Conservation (phyloP, 2,888 invertebrate species). For the Hyles lineata region DNA sequence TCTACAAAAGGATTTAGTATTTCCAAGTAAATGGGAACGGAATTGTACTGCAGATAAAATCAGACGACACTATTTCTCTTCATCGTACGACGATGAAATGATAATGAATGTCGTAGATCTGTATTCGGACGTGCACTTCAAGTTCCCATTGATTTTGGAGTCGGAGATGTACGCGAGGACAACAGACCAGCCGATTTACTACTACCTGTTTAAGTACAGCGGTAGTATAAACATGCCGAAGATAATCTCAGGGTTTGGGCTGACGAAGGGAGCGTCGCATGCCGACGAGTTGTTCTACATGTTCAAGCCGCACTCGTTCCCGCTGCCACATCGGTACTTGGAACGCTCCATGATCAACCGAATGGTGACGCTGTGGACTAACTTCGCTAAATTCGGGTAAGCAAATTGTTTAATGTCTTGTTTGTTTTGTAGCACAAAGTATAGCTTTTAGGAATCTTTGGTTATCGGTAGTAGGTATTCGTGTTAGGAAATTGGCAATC, state of each 20-base stretch:
- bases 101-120: constrained; percentile 76
- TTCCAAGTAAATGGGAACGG: constrained; percentile 61
- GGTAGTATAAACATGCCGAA: constrained; percentile 75
- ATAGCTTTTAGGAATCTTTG: no score
- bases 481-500: no score
- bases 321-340: constrained; percentile 63
- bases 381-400: constrained; percentile 78
- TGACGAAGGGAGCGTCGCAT: constrained; percentile 70
- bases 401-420: constrained; percentile 32
- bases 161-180: constrained; percentile 67
- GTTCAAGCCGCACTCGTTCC: constrained; percentile 72
- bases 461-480: no score
- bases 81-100: constrained; percentile 61
- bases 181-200: constrained; percentile 70
- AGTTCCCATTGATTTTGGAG: constrained; percentile 70
- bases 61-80: constrained; percentile 65
- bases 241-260: constrained; percentile 62
- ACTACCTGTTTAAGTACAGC: constrained; percentile 72
- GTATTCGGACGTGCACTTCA: constrained; percentile 75
- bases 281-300: constrained; percentile 78
- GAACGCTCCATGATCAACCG: constrained; percentile 67
- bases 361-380: constrained; percentile 78
- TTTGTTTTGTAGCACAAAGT: not conserved
- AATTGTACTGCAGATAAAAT: constrained; percentile 63
- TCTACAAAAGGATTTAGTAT: constrained; percentile 65